These are phyloP conservation scores for Apistogramma diplotaenia DNA, from an alignment of 2,113 vertebrate species.

Conservation along the genomic window DNA sequence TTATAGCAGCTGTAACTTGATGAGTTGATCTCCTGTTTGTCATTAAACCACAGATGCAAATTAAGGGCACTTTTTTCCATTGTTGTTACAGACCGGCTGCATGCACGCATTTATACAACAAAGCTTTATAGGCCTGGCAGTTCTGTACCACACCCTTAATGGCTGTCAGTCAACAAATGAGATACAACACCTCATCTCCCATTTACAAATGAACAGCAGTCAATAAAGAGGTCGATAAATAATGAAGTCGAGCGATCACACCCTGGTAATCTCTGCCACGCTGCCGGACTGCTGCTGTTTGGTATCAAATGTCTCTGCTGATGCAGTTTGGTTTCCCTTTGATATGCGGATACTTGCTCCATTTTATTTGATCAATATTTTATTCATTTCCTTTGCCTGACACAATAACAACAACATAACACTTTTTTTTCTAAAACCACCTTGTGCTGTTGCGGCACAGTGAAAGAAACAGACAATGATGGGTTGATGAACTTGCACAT, in stretches of 20 bases:
- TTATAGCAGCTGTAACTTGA: background rate
- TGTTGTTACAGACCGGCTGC: background rate
- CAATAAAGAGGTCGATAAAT: conserved; percentile 41
- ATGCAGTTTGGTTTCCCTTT: background rate
- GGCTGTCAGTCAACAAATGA: background rate
- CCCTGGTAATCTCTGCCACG: background rate
- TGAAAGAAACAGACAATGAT: background rate
- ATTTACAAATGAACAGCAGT: conserved; percentile 7
- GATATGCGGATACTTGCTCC: background rate
- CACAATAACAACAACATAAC: background rate
- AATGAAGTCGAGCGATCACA: conserved; percentile 45
- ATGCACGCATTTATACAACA: background rate
- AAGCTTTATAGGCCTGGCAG: background rate
- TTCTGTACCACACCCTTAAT: background rate
- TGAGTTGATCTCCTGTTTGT: background rate
- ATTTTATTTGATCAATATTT: background rate
- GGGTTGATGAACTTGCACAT: background rate
- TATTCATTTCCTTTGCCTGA: background rate
- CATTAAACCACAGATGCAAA: background rate
- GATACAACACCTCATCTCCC: background rate
- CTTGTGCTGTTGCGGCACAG: background rate
- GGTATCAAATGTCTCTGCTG: conserved; percentile 36
- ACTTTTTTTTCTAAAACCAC: background rate
- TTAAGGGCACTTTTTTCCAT: background rate
- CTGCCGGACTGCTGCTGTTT: background rate